Conservation (phyloP, 2,113 vertebrate species). For the Nerophis lumbriciformis region DNA sequence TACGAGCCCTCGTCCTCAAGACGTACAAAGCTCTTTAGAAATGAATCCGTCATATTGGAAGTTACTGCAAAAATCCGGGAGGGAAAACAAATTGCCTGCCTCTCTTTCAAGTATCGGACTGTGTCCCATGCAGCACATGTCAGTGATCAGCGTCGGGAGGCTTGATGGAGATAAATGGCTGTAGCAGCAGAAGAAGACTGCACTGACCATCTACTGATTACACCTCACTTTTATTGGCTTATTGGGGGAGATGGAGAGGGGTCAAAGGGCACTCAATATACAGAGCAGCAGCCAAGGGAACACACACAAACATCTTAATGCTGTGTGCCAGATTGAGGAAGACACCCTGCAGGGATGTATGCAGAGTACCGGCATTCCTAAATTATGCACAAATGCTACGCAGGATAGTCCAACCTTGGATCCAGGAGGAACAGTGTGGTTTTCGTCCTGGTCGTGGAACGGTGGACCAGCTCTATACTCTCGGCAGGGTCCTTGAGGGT, state of each 20-base stretch:
- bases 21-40: slow-evolving; percentile 19
- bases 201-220: slow-evolving; percentile 64
- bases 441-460: too few species aligned
- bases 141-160: slow-evolving; percentile 23
- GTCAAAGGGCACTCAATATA: slow-evolving; percentile 52
- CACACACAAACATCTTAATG: slow-evolving; percentile 10
- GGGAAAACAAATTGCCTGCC: slow-evolving; percentile 34
- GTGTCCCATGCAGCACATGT: slow-evolving; percentile 19
- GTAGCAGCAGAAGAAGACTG: slow-evolving; percentile 34
- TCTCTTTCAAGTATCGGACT: slow-evolving; percentile 11
- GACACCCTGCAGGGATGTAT: neutral
- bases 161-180: slow-evolving; percentile 52
- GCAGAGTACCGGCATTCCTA: too few species aligned
- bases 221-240: slow-evolving; percentile 63
- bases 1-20: slow-evolving; percentile 11
- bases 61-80: slow-evolving; percentile 22
- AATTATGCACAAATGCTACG: too few species aligned
- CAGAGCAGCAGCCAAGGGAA: slow-evolving; percentile 2
- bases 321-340: slow-evolving; percentile 9
- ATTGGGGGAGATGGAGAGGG: slow-evolving; percentile 38
- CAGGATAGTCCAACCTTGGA: too few species aligned
- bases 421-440: too few species aligned
- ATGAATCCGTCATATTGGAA: slow-evolving; percentile 30
- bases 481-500: too few species aligned
- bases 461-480: too few species aligned